A percentile compares a stretch with the other conserved stretches of the same genome.
Evolutionary conservation across 2,888 invertebrate species (phyloP).

Genomic region (Zonitis immaculata): DNA sequence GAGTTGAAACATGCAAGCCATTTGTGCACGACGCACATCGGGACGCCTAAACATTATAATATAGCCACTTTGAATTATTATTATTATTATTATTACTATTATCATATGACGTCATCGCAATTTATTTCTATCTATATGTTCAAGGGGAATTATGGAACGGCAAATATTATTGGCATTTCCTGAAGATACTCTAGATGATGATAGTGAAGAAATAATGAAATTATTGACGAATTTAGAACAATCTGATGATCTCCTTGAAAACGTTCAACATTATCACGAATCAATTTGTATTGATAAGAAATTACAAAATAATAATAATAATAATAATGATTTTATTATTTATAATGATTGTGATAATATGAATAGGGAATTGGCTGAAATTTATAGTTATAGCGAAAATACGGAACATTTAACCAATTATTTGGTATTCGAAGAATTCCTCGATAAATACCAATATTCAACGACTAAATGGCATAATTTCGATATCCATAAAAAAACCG

Average conservation of each 20-base stretch:
- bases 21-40: neutral
- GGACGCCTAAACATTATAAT: neutral
- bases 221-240: neutral
- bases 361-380: conserved; percentile 1
- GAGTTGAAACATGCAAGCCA: conserved; percentile 2
- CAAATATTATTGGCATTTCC: too few species aligned
- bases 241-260: too few species aligned
- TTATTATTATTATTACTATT: neutral
- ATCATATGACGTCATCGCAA: neutral
- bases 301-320: too few species aligned
- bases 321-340: neutral
- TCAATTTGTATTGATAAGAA: too few species aligned
- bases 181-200: neutral
- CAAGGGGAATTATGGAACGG: neutral
- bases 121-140: neutral
- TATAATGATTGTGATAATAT: neutral
- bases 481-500: neutral
- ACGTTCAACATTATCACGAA: neutral
- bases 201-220: neutral
- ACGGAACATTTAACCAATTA: neutral
- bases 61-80: neutral
- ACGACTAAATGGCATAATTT: neutral
- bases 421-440: neutral
- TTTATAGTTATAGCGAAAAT: conserved; percentile 8
- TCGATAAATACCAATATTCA: neutral